Percentiles rank a stretch among this genome's conserved stretches.
These are phyloP conservation scores for Pseudopleuronectes americanus DNA, from an alignment of 2,797 vertebrate genomes.

Conservation along the genomic window DNA sequence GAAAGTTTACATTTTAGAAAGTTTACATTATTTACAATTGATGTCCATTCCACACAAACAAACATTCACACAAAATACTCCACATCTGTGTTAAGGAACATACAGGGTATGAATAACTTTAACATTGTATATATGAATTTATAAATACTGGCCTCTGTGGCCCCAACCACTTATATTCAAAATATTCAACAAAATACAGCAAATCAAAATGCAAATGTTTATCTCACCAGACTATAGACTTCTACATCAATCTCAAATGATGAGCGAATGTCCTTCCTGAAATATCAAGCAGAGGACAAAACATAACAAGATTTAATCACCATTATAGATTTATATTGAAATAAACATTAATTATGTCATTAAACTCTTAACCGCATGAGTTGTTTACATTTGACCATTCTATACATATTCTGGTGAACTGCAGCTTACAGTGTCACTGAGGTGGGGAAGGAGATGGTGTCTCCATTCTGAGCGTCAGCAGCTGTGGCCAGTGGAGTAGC, in stretches of 20 bases:
- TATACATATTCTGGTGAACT: not conserved
- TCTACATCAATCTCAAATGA: conserved; percentile 89
- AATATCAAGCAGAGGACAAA: conserved; percentile 16
- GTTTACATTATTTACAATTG: too few species aligned
- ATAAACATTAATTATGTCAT: not conserved
- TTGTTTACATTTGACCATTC: not conserved
- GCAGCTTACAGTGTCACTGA: conserved; percentile 82
- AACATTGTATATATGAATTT: not conserved
- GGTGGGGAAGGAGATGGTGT: conserved; percentile 86
- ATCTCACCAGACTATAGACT: conserved; percentile 87
- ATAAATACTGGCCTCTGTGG: not conserved
- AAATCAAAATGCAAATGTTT: not conserved
- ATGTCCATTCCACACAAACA: too few species aligned
- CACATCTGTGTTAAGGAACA: not conserved
- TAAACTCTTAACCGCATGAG: not conserved
- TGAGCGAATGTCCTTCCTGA: conserved; percentile 82
- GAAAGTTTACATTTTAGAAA: too few species aligned
- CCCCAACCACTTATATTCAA: not conserved
- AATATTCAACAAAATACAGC: not conserved
- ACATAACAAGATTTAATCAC: not conserved
- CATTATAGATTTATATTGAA: not conserved
- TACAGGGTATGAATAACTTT: not conserved
- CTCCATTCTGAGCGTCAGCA: conserved; percentile 83
- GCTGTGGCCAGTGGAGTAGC: conserved; percentile 85
- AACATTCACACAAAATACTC: too few species aligned